Base-by-base conservation (phyloP, 2,888 invertebrate species). In the Papilio protenor region DNA sequence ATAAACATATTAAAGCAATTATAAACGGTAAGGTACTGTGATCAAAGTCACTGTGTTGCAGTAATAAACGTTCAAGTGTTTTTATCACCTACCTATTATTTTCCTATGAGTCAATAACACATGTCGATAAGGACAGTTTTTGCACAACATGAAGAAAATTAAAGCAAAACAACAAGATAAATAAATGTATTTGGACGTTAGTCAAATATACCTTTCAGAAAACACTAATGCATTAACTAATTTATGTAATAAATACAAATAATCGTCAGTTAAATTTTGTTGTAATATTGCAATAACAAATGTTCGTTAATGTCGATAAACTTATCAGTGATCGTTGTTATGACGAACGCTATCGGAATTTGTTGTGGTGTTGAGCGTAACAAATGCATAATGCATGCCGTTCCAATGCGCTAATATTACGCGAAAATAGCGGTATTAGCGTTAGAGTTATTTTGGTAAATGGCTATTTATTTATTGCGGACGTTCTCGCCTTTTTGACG, bases 381-480 rank as follows among this genome's bases (percentile, higher is more conserved):
- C 80, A 76, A 79, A 84, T 86, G 83, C 84, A 86, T 87, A 83
- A 86, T 85, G 81, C 83, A 88, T 84, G 75, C 77, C 81, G 82
- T 85, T 86, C 85, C 85, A 83, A 84, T 81, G 78, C 70, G 77
- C 69, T 79, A 80, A 81, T 73, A 75, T 52, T 72, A 52, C 40
- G 71, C 61, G 49, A 47, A 57, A 70, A 77, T 77, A 72, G 72
- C 73, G 69, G 73, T 55, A 66, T 75, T 40, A 55, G 47, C 49
- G 64, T 64, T 73, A 16, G 8, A 23, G 33, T 75, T 69, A 40
- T 75, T 69, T 75, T 75, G 21, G 75, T 75, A 73, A 27, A 40
- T 18, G 57, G 40, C 1, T 11, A 52, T 27, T 55, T 45, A 1
- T 66, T 11, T 40, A 11, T 40, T n/a, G 66, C 14, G 33, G 18